Base-by-base conservation (phyloP, 2,888 invertebrate genomes). In the Chelonus formosanus region DNA sequence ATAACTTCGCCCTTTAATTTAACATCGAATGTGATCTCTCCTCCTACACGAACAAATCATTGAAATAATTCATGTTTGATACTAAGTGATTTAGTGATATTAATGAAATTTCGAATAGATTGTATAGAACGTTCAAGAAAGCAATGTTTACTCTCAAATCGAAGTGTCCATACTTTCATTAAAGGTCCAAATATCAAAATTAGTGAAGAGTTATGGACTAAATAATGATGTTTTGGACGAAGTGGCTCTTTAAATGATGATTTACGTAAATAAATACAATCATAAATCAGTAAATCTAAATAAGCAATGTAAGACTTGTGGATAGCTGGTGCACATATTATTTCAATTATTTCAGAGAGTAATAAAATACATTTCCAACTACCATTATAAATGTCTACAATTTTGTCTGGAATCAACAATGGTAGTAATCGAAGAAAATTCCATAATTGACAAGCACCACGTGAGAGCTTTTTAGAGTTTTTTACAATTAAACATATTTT, bases 131-230 rank as follows among this genome's bases (percentile, higher is more conserved):
- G 52, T 67, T 75, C 74, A 35, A 73, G 72, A 63, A 70, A 74
- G 7, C 67, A 40, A 59, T 75, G 74, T 64, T 75, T 74, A 52
- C 70, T 71, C 63, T 74, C 74, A 59, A 70, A 74, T n/a, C 68
- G 60, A 4, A 70, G 52, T 10, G 66, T 69, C 70, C 67, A 70
- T 6, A 64, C 61, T 63, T 70, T 68, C 61, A 65, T 71, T 20
- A 71, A 63, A 1, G 71, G 71, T 10, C 69, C 70, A 54, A 67
- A 72, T 40, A 62, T 47, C 7, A 55, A 20, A 43, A 72, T 72
- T 8, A 72, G 36, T 36, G 63, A 52, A n/a, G 67, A 63, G 8
- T 70, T 69, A 54, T 72, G 67, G 2, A 36, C 35, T 5, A 70
- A 48, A 10, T 67, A 71, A 62, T 71, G 67, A 35, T 70, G 71